Percentiles rank a stretch among this genome's conserved stretches.
These are phyloP conservation scores for Meloidogyne exigua DNA, from an alignment of 1,140 invertebrate species.

Conservation along the genomic window DNA sequence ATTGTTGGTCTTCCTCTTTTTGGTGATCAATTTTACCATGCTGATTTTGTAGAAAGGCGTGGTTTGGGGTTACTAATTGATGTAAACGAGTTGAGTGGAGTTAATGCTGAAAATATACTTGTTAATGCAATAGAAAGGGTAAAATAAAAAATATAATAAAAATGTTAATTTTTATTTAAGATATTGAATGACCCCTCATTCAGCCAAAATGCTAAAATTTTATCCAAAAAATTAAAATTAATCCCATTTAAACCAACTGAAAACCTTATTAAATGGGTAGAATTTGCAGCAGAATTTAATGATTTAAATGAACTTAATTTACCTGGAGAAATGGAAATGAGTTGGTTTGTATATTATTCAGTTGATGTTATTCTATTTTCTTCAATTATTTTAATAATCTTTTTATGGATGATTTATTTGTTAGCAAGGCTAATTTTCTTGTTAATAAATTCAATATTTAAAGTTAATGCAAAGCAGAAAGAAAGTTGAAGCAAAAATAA, in stretches of 20 bases:
- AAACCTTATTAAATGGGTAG: constrained; percentile 33
- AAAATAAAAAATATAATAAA: background rate
- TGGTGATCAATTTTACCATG: constrained; percentile 70
- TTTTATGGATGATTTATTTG: background rate
- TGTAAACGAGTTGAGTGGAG: constrained; percentile 40
- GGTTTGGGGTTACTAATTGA: constrained; percentile 53
- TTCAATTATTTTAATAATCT: background rate
- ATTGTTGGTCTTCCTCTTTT: constrained; percentile 71
- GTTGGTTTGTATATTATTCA: constrained; percentile 24
- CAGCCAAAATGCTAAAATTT: background rate
- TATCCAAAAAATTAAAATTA: constrained; percentile 6
- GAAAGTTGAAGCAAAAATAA: too few relatives aligned
- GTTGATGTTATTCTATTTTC: constrained; percentile 28
- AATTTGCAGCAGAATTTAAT: constrained; percentile 35
- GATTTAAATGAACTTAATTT: constrained; percentile 34
- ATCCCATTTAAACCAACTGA: constrained; percentile 27
- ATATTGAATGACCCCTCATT: background rate
- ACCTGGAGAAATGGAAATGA: constrained; percentile 22
- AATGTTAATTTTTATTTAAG: background rate
- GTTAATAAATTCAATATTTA: too few relatives aligned
- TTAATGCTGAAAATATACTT: constrained; percentile 18
- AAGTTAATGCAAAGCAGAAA: too few relatives aligned
- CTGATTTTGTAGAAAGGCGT: constrained; percentile 47
- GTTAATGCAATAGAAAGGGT: background rate
- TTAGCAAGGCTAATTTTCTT: background rate